These are phyloP conservation scores for Edolisoma coerulescens DNA, from an alignment of 2,113 vertebrate genomes.

Conservation along the genomic window DNA sequence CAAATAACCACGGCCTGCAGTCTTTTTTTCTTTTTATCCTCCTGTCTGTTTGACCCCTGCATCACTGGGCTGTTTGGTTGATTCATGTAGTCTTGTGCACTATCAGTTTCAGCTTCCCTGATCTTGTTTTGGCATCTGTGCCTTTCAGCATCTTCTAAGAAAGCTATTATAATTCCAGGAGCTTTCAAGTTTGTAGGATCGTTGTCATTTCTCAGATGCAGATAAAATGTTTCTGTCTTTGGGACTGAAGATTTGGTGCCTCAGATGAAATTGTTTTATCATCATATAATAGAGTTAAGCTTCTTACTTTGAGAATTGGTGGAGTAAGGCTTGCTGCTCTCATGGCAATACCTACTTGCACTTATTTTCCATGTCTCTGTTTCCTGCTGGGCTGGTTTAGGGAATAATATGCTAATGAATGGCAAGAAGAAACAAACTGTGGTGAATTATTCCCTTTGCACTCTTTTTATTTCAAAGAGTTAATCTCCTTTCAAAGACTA, in stretches of 20 bases:
- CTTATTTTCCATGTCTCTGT: background rate
- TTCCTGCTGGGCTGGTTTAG: background rate
- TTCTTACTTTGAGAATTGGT: background rate
- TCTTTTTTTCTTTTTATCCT: background rate
- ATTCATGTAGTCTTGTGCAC: background rate
- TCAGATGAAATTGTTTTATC: background rate
- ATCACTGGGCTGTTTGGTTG: background rate
- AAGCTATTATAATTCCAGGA: background rate
- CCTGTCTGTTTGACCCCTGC: background rate
- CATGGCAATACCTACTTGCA: background rate
- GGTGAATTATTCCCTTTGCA: background rate
- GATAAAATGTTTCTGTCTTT: background rate
- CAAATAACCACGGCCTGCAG: background rate
- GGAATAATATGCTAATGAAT: background rate
- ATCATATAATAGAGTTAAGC: background rate
- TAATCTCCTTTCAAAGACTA: background rate
- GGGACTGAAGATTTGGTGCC: background rate
- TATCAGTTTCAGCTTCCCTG: background rate
- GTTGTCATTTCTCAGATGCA: background rate
- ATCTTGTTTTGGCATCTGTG: background rate
- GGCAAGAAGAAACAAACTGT: background rate
- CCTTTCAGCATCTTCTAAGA: background rate
- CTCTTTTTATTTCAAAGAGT: background rate
- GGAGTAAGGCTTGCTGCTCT: background rate
- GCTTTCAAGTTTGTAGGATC: background rate